phyloP scores from a whole-genome alignment of 1,140 invertebrate species.

The Apis mellifera region Amel_HAv3.1 CM009945.2:6587501-6588000 shows the following conservation, averaged over 20 bases:
- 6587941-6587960: neutral
- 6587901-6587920: neutral
- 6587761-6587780: slow-evolving; percentile 52
- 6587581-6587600: slow-evolving; percentile 38
- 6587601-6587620: slow-evolving; percentile 44
- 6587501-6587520: slow-evolving; percentile 45
- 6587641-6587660: slow-evolving; percentile 41
- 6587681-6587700: slow-evolving; percentile 33
- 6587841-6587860: neutral
- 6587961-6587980: neutral
- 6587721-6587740: slow-evolving; percentile 49
- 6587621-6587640: slow-evolving; percentile 44
- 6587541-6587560: neutral
- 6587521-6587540: slow-evolving; percentile 31
- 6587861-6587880: neutral
- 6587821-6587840: neutral
- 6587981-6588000: too few species aligned
- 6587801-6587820: slow-evolving; percentile 42
- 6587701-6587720: slow-evolving; percentile 21
- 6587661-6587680: slow-evolving; percentile 54
- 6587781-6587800: slow-evolving; percentile 52
- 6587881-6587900: neutral
- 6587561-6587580: slow-evolving; percentile 20
- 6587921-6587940: neutral
- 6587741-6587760: slow-evolving; percentile 51